Percentiles rank a stretch among this genome's conserved stretches.
Conservation (phyloP, 2,113 vertebrate species). For the Elanoides forficatus region DNA sequence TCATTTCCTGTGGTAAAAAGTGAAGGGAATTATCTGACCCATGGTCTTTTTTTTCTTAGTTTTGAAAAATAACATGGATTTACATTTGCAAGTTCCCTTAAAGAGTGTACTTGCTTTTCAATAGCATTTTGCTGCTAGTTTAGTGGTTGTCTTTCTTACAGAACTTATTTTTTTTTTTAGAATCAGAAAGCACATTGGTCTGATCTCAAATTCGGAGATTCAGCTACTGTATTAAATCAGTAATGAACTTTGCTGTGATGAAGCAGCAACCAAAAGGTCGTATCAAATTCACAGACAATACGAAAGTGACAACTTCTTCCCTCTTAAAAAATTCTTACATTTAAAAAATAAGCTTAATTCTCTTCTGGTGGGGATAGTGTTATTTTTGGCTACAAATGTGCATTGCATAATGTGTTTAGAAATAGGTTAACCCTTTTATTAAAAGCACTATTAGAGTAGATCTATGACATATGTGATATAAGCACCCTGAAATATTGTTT, state of each 20-base stretch:
- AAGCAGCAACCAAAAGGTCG: neutral
- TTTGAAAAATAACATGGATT: constrained; percentile 59
- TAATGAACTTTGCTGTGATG: neutral
- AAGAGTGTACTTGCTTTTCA: neutral
- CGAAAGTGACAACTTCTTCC: neutral
- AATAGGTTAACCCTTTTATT: constrained; percentile 31
- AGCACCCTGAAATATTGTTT: neutral
- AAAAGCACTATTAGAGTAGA: neutral
- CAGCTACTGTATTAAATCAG: neutral
- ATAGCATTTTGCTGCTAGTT: neutral
- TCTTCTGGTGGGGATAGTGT: neutral
- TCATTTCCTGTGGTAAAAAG: constrained; percentile 70
- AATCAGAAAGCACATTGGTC: neutral
- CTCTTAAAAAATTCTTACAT: neutral
- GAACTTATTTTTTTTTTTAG: neutral
- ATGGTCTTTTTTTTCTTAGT: constrained; percentile 21
- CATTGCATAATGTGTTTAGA: constrained; percentile 36
- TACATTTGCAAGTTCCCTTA: constrained; percentile 36
- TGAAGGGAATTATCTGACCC: constrained; percentile 65
- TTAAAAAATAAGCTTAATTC: constrained; percentile 8
- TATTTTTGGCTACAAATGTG: constrained; percentile 10
- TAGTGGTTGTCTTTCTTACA: constrained; percentile 11
- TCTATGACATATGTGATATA: neutral
- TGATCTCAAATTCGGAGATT: neutral
- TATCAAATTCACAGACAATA: neutral